Conservation (phyloP, 2,888 invertebrate genomes). For the Rutpela maculata region DNA sequence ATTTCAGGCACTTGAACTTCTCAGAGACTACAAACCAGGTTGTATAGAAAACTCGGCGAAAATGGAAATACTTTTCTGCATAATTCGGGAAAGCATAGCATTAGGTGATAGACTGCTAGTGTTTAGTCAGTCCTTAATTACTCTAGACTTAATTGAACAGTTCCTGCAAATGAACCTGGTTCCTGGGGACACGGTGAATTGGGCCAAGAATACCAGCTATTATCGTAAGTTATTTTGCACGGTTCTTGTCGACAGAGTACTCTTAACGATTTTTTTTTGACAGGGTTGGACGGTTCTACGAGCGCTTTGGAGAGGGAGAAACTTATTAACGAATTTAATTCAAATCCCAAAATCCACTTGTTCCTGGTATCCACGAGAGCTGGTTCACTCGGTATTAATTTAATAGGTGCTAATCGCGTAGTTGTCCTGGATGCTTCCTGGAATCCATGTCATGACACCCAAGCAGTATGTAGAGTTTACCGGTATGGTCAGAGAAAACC, state of each 20-base stretch:
- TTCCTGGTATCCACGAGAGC: slow-evolving; percentile 98
- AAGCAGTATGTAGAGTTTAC: slow-evolving; percentile 97
- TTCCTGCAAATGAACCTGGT: slow-evolving; percentile 86
- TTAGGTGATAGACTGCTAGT: slow-evolving; percentile 93
- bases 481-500: slow-evolving; percentile 95
- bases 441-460: slow-evolving; percentile 99
- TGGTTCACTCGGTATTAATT: slow-evolving; percentile 96
- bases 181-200: slow-evolving; percentile 83
- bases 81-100: slow-evolving; percentile 91
- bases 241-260: background rate
- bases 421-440: slow-evolving; percentile 98
- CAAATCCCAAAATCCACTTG: slow-evolving; percentile 88
- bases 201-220: slow-evolving; percentile 92
- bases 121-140: slow-evolving; percentile 97
- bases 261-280: slow-evolving; percentile 12
- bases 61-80: slow-evolving; percentile 94
- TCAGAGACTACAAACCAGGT: slow-evolving; percentile 92
- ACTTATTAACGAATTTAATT: slow-evolving; percentile 96
- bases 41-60: slow-evolving; percentile 94
- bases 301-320: slow-evolving; percentile 95
- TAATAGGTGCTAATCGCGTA: slow-evolving; percentile 97
- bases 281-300: slow-evolving; percentile 96
- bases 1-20: slow-evolving; percentile 83
- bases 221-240: slow-evolving; percentile 82
- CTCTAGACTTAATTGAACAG: slow-evolving; percentile 95